phyloP scores from a whole-genome alignment of 1,140 invertebrate genomes.

The Alviniconcha marisindica region DNA sequence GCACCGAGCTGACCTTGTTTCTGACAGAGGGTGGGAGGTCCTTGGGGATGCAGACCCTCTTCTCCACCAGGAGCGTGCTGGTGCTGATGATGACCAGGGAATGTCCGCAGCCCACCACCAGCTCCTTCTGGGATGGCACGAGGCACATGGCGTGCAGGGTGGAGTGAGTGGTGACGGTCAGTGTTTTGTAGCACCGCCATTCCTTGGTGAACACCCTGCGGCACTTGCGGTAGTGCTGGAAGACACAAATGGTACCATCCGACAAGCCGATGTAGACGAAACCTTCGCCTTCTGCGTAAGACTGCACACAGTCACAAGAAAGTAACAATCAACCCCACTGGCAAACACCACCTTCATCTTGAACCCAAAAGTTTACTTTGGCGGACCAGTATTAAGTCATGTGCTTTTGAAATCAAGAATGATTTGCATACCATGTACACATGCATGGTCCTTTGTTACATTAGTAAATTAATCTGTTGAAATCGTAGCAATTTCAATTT shows the following conservation, averaged over 20 bases:
- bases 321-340: not conserved
- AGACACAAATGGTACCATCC: conserved; percentile 11
- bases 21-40: not conserved
- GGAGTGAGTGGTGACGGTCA: not conserved
- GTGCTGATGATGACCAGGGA: conserved; percentile 49
- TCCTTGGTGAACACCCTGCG: not conserved
- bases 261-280: conserved; percentile 31
- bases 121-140: conserved; percentile 37
- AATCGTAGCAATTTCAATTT: too few relatives aligned
- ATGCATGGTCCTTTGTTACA: too few relatives aligned
- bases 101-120: conserved; percentile 55
- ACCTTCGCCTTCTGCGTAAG: conserved; percentile 25
- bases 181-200: conserved; percentile 7
- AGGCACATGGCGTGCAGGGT: conserved; percentile 24
- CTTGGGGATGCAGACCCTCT: conserved; percentile 38
- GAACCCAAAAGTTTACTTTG: too few relatives aligned
- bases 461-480: too few relatives aligned
- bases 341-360: too few relatives aligned
- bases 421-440: too few relatives aligned
- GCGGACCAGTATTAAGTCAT: too few relatives aligned
- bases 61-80: conserved; percentile 38
- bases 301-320: conserved; percentile 29
- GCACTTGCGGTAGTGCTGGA: conserved; percentile 27
- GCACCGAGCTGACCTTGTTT: not conserved
- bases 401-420: too few relatives aligned